These are phyloP conservation scores for Alentia gelatinosa DNA, from an alignment of 2,888 invertebrate species.

Conservation along the genomic window DNA sequence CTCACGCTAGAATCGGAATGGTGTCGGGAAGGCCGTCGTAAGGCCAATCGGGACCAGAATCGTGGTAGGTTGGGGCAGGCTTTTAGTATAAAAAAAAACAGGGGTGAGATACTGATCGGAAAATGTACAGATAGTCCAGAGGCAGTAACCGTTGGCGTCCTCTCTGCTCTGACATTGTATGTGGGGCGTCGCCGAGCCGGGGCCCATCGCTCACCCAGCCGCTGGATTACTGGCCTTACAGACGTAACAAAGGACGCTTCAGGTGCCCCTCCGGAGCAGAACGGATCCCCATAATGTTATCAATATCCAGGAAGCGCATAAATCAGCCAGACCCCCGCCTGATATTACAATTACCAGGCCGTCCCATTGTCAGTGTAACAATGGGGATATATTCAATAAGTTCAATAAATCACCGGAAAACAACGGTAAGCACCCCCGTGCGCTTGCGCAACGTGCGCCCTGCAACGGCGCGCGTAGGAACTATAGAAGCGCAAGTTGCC, in stretches of 20 bases:
- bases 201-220: neutral
- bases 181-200: too few species aligned
- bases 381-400: neutral
- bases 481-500: neutral
- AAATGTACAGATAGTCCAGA: too few species aligned
- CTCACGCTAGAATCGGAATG: too few species aligned
- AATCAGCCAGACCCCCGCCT: neutral
- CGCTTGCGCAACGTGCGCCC: neutral
- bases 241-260: neutral
- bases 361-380: neutral
- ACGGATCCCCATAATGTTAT: neutral
- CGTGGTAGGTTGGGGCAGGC: too few species aligned
- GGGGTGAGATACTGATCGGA: too few species aligned
- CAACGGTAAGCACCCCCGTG: neutral
- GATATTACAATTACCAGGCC: neutral
- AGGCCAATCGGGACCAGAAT: too few species aligned
- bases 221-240: neutral
- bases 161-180: too few species aligned
- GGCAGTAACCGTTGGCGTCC: too few species aligned
- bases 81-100: too few species aligned
- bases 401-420: neutral
- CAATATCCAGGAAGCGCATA: neutral
- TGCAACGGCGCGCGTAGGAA: neutral
- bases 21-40: too few species aligned
- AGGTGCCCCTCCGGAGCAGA: neutral